phyloP scores from a whole-genome alignment of 2,113 vertebrate species.

The Crotalus helleri region DNA sequence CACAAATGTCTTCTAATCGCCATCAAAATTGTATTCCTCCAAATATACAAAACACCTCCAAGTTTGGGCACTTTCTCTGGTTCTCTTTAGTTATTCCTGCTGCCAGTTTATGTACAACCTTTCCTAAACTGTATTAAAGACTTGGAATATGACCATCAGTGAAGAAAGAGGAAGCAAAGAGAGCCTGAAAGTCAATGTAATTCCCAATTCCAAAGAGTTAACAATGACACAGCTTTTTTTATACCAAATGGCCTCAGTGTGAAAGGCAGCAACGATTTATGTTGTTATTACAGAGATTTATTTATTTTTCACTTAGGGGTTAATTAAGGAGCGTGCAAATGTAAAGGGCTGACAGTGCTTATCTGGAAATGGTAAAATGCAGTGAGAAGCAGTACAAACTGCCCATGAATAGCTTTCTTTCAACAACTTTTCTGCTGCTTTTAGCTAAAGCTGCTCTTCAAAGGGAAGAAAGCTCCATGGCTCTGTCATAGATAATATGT shows the following conservation, averaged over 20 bases:
- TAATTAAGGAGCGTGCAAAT: constrained; percentile 64
- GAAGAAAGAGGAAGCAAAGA: neutral
- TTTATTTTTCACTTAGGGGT: constrained; percentile 63
- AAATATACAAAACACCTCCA: neutral
- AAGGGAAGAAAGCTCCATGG: neutral
- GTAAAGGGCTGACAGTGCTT: constrained; percentile 51
- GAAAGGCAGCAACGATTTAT: constrained; percentile 53
- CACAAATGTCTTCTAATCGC: neutral
- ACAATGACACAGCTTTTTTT: constrained; percentile 28
- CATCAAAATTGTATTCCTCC: neutral
- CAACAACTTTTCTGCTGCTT: constrained; percentile 34
- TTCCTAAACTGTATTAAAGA: neutral
- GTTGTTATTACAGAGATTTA: constrained; percentile 60
- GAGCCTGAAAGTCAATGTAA: constrained; percentile 6
- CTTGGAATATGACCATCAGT: neutral
- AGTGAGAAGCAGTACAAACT: neutral
- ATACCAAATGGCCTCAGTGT: constrained; percentile 34
- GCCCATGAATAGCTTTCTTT: constrained; percentile 36
- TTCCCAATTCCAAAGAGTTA: constrained; percentile 41
- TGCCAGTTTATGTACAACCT: neutral
- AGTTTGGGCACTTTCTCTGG: neutral
- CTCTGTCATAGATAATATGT: neutral
- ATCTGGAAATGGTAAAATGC: constrained; percentile 38
- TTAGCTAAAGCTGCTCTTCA: constrained; percentile 27
- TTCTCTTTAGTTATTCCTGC: neutral